Evolutionary conservation across 2,888 invertebrate genomes (phyloP).

Genomic region (Bombylius major): DNA sequence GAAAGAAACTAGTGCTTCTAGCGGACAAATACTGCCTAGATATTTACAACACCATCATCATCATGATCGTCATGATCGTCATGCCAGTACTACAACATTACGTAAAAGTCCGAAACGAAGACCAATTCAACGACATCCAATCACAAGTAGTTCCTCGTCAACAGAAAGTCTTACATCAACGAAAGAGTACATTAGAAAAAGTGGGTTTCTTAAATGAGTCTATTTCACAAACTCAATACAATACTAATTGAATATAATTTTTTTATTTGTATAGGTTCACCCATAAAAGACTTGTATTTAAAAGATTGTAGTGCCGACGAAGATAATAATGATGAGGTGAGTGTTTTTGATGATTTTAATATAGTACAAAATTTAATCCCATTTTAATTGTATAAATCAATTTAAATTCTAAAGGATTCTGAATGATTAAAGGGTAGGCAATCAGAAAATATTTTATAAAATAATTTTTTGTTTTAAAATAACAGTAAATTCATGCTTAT

Average conservation of each 20-base stretch:
- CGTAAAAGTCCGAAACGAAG: conserved; percentile 48
- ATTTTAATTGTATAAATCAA: too few species aligned
- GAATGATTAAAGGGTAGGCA: too few species aligned
- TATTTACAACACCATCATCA: conserved; percentile 18
- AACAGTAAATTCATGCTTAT: too few species aligned
- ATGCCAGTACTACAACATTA: conserved; percentile 34
- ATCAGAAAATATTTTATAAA: too few species aligned
- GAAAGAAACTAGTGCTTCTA: conserved; percentile 27
- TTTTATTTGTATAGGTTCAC: neutral
- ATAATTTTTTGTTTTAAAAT: too few species aligned
- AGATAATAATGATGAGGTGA: too few species aligned
- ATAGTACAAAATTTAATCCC: too few species aligned
- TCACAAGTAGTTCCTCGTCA: conserved; percentile 45
- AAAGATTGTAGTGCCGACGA: neutral
- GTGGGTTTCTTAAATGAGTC: conserved; percentile 18
- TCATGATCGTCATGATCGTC: conserved; percentile 23
- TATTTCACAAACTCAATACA: too few species aligned
- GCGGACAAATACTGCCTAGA: conserved; percentile 21
- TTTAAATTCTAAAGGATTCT: too few species aligned
- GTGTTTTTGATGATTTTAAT: too few species aligned
- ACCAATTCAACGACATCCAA: conserved; percentile 40
- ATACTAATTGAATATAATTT: neutral
- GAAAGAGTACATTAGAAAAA: conserved; percentile 32
- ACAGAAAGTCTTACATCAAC: conserved; percentile 46
- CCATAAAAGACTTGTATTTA: neutral